Evolutionary conservation across 2,797 vertebrate species (phyloP).

Genomic region (Eulemur coronatus): DNA sequence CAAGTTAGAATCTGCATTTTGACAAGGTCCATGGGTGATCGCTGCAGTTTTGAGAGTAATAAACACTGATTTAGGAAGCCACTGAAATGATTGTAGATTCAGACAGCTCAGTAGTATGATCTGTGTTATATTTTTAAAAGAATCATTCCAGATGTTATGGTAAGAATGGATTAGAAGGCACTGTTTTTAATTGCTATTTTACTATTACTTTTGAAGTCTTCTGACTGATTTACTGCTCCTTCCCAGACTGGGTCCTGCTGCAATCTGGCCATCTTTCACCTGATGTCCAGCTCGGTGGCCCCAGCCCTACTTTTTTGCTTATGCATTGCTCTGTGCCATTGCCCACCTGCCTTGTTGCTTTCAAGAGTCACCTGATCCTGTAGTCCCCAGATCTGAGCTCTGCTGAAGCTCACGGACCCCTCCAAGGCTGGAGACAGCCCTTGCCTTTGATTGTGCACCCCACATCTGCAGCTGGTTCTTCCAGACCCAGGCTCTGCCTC

Average conservation of each 20-base stretch:
- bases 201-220: neutral
- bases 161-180: neutral
- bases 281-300: neutral
- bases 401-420: neutral
- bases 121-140: slow-evolving; percentile 5
- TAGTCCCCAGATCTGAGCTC: neutral
- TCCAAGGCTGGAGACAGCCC: neutral
- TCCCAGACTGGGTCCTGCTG: neutral
- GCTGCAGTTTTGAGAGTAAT: neutral
- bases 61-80: neutral
- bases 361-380: neutral
- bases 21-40: neutral
- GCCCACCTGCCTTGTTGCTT: neutral
- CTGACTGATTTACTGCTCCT: neutral
- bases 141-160: neutral
- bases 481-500: neutral
- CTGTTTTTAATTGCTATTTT: neutral
- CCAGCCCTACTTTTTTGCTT: neutral
- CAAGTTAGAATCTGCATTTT: neutral
- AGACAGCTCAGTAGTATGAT: neutral
- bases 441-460: neutral
- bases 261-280: neutral
- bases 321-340: no score
- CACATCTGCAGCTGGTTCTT: neutral
- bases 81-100: neutral